These are phyloP conservation scores for Platysteira castanea DNA, from an alignment of 2,113 vertebrate genomes.

Conservation along the genomic window DNA sequence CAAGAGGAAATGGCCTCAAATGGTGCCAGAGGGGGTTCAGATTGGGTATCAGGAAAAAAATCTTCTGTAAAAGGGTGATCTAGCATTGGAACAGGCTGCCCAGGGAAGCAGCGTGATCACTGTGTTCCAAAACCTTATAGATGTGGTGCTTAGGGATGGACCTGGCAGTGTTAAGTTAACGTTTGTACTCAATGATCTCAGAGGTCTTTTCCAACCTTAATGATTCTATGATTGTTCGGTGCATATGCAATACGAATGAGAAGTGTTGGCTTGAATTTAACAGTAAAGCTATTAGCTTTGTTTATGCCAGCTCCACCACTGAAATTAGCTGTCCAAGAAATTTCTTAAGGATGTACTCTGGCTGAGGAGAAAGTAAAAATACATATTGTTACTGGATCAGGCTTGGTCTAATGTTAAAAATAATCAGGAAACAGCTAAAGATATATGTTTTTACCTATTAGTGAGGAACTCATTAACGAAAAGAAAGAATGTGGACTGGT, in stretches of 20 bases:
- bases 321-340: background rate
- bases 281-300: background rate
- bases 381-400: background rate
- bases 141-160: background rate
- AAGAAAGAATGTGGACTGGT: background rate
- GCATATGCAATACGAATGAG: background rate
- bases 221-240: background rate
- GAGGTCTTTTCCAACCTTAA: background rate
- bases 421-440: background rate
- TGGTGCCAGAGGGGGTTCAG: background rate
- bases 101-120: background rate
- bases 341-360: background rate
- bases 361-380: background rate
- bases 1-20: background rate
- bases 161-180: background rate
- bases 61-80: background rate
- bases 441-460: background rate
- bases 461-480: background rate
- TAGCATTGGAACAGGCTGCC: background rate
- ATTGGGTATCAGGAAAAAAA: background rate
- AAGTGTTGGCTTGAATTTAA: background rate
- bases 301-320: background rate
- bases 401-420: background rate
- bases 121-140: background rate
- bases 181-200: background rate